Percentiles rank a stretch among this genome's conserved stretches.
Evolutionary conservation across 2,888 invertebrate species (phyloP).

Genomic region (Eilema sororculum): DNA sequence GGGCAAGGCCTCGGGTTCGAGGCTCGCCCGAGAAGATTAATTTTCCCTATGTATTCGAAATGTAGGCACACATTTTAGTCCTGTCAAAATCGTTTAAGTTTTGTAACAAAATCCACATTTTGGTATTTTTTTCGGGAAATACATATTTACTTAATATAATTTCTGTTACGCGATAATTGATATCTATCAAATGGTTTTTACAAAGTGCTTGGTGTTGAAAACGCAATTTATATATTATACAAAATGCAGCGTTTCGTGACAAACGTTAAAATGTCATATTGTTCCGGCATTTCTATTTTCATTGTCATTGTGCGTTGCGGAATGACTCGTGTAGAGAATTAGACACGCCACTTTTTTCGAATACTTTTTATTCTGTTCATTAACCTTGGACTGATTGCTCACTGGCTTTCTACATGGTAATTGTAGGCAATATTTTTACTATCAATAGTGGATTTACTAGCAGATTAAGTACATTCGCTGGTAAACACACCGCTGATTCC

Average conservation of each 20-base stretch:
- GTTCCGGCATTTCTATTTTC: constrained; percentile 62
- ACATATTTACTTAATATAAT: not conserved
- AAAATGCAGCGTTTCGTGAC: constrained; percentile 51
- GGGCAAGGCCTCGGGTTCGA: no score
- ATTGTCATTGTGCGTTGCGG: constrained; percentile 60
- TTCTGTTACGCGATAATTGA: not conserved
- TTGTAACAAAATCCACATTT: no score
- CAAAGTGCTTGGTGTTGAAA: not conserved
- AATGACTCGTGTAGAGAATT: constrained; percentile 68
- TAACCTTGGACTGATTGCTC: constrained; percentile 78
- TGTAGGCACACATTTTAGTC: no score
- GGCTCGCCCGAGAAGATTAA: no score
- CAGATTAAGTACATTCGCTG: no score
- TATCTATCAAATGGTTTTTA: not conserved
- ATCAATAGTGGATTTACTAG: constrained; percentile 9
- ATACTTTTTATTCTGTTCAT: constrained; percentile 64
- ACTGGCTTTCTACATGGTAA: constrained; percentile 65
- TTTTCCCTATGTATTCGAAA: no score
- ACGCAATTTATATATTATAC: constrained; percentile 22
- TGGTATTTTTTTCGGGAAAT: no score
- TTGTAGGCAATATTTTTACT: constrained; percentile 42
- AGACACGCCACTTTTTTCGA: constrained; percentile 70
- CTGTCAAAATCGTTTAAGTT: not conserved
- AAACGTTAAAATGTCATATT: constrained; percentile 45
- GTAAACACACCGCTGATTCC: no score